A percentile compares a stretch with the other conserved stretches of the same genome.
Conservation (phyloP, 2,113 vertebrate species). For the Patagioenas fasciata region DNA sequence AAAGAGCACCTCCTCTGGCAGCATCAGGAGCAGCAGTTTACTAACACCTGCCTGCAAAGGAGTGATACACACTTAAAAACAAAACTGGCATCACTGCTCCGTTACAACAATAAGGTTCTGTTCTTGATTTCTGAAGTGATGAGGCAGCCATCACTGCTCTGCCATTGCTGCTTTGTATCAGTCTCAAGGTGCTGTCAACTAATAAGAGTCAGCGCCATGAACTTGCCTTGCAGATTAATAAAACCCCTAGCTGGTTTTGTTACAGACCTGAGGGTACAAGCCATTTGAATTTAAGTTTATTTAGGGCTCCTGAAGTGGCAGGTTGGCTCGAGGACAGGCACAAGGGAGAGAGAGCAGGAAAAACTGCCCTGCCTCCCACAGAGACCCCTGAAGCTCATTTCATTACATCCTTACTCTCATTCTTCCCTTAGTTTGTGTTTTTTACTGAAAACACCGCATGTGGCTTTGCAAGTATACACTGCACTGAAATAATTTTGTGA, state of each 20-base stretch:
- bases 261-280: neutral
- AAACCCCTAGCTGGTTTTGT: neutral
- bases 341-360: neutral
- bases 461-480: neutral
- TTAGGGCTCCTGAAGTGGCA: neutral
- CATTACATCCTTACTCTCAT: neutral
- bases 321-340: neutral
- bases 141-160: neutral
- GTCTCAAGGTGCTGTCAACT: neutral
- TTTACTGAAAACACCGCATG: neutral
- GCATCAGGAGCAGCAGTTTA: neutral
- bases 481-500: neutral
- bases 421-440: neutral
- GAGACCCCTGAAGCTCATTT: neutral
- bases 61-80: neutral
- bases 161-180: neutral
- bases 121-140: neutral
- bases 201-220: neutral
- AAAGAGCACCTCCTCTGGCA: neutral
- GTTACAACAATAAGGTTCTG: neutral
- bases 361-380: neutral
- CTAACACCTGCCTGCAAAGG: fast-evolving
- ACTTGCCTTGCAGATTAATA: neutral
- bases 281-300: neutral
- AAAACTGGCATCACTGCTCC: neutral